phyloP scores from a whole-genome alignment of 2,797 vertebrate genomes.

The Leptodactylus fallax region DNA sequence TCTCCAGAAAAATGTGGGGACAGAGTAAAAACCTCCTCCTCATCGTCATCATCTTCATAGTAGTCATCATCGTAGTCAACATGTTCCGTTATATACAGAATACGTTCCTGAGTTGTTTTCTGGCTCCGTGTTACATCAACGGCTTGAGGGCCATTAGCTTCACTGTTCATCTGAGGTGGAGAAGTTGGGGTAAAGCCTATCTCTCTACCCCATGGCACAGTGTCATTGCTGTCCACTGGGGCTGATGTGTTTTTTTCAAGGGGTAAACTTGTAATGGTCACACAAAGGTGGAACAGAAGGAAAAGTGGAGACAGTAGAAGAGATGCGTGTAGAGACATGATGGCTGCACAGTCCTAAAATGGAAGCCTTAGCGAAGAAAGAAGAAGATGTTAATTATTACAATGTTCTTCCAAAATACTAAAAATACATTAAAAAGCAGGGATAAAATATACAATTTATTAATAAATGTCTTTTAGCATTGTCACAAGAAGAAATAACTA shows the following conservation, averaged over 20 bases:
- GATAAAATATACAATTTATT: neutral
- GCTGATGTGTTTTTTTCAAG: neutral
- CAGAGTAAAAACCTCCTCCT: neutral
- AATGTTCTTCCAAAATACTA: neutral
- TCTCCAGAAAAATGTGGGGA: neutral
- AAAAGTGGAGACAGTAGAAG: neutral
- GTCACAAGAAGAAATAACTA: neutral
- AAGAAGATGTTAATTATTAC: neutral
- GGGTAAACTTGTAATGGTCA: neutral
- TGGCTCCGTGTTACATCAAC: conserved; percentile 1
- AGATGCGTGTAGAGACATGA: conserved; percentile 13
- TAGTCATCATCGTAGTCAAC: conserved; percentile 22
- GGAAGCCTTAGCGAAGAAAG: neutral
- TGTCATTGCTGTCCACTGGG: neutral
- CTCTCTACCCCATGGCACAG: neutral
- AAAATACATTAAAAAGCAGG: neutral
- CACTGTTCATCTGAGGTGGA: neutral
- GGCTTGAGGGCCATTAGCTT: neutral
- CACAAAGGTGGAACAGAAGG: conserved; percentile 10
- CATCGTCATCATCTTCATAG: neutral
- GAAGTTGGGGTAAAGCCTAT: neutral
- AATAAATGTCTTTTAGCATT: neutral
- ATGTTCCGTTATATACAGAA: conserved; percentile 31
- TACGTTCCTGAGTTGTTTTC: conserved; percentile 17
- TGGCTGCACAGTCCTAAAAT: neutral